Evolutionary conservation across 2,888 invertebrate genomes (phyloP).

Genomic region (Cancer borealis): DNA sequence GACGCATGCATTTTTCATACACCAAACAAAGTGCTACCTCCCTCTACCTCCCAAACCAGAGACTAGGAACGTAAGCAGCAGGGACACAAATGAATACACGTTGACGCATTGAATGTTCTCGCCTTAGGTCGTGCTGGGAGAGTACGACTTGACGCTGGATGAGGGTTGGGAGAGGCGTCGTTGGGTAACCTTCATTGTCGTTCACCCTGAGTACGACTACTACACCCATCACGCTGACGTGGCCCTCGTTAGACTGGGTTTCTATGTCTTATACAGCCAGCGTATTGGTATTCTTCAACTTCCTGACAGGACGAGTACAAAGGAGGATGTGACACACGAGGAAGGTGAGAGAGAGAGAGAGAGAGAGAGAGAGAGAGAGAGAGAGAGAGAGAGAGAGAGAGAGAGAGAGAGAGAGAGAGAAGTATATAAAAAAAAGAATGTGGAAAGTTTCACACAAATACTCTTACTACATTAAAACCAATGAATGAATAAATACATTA

Average conservation of each 20-base stretch:
- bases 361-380: constrained; percentile 32
- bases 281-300: not conserved
- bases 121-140: not conserved
- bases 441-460: too few species aligned
- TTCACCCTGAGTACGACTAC: constrained; percentile 16
- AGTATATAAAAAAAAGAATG: too few species aligned
- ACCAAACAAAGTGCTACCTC: too few species aligned
- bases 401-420: constrained; percentile 28
- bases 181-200: not conserved
- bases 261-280: constrained; percentile 28
- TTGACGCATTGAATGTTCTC: not conserved
- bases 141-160: not conserved
- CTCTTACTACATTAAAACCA: too few species aligned
- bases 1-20: too few species aligned
- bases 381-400: constrained; percentile 38
- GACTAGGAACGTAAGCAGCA: too few species aligned
- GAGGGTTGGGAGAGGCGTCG: constrained; percentile 44
- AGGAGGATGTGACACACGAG: not conserved
- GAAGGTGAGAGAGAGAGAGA: not conserved
- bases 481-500: not conserved
- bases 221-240: constrained; percentile 34
- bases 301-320: not conserved
- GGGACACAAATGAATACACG: too few species aligned
- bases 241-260: not conserved
- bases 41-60: too few species aligned